Evolutionary conservation across 2,888 invertebrate genomes (phyloP), one percentile per base, ranked within the genome.

Genomic region (Eupithecia vulgata): DNA sequence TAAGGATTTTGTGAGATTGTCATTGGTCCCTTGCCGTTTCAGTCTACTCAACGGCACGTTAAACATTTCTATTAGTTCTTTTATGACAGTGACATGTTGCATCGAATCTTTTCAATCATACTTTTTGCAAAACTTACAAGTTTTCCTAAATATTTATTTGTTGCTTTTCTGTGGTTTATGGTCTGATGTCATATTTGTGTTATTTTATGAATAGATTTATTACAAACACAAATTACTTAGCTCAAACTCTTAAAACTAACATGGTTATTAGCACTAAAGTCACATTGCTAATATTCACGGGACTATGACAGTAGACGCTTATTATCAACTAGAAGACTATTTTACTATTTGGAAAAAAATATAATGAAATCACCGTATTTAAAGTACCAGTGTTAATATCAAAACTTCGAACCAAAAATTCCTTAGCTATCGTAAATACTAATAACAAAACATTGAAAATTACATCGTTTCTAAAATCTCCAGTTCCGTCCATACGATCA

Each of bases 41-140:
- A 21, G 52, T 21, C 21, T 13, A 57, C 57, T 52, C 10, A 52
- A 45, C 1, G 10, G 15, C 48, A 52, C 48, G n/a, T 52, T 72
- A 59, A 64, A 37, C 67, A 71, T 13, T 59, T 37, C 69, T 72
- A 52, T 76, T 78, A 76, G 2, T 17, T 45, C 15, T 5, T 45
- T 17, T 17, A 13, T 17, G 17, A 17, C 42, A 17, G 15, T 17
- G 17, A 17, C 42, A 45, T 5, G 42, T 45, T 45, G 40, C 40
- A 8, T 40, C 12, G 40, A 40, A 40, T 1, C 40, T 40, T 40
- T 40, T 40, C 1, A 40, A 15, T 17, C 6, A 4, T 45, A 0
- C 45, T 45, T 5, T 17, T 45, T 15, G 45, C 6, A 5, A 17
- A 17, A 45, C 45, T 17, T 45, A 45, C 17, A 45, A 45, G 17